Evolutionary conservation across 2,797 vertebrate genomes (phyloP).

Genomic region (Enteromius fasciolatus): DNA sequence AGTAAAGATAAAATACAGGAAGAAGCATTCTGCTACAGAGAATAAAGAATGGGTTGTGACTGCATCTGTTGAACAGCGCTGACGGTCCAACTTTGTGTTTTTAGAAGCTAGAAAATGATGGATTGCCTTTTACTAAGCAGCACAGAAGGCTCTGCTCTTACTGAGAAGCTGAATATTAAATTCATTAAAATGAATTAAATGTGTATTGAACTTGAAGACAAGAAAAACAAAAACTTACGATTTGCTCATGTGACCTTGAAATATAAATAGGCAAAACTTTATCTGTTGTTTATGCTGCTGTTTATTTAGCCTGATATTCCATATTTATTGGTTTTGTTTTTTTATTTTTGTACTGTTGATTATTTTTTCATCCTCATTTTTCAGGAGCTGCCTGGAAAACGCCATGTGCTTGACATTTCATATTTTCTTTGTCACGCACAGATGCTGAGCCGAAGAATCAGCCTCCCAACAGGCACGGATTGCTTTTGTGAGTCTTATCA

Average conservation of each 20-base stretch:
- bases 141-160: background rate
- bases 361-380: background rate
- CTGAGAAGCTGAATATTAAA: slow-evolving; percentile 42
- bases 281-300: background rate
- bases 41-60: slow-evolving; percentile 13
- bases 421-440: background rate
- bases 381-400: background rate
- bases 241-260: background rate
- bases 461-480: slow-evolving; percentile 16
- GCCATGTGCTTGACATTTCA: background rate
- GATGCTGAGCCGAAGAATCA: background rate
- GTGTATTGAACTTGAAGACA: background rate
- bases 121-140: slow-evolving; percentile 16
- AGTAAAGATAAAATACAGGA: slow-evolving; percentile 40
- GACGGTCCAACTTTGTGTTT: background rate
- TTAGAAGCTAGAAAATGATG: slow-evolving; percentile 36
- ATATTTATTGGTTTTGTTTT: background rate
- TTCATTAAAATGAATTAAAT: slow-evolving; percentile 27
- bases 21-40: slow-evolving; percentile 21
- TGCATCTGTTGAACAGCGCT: background rate
- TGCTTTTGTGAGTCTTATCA: slow-evolving; percentile 32
- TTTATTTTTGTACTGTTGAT: background rate
- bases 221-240: background rate
- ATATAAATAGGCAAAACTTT: background rate
- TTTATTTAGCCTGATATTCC: background rate